phyloP scores from a whole-genome alignment of 2,888 invertebrate species.

The Gortyna flavago region DNA sequence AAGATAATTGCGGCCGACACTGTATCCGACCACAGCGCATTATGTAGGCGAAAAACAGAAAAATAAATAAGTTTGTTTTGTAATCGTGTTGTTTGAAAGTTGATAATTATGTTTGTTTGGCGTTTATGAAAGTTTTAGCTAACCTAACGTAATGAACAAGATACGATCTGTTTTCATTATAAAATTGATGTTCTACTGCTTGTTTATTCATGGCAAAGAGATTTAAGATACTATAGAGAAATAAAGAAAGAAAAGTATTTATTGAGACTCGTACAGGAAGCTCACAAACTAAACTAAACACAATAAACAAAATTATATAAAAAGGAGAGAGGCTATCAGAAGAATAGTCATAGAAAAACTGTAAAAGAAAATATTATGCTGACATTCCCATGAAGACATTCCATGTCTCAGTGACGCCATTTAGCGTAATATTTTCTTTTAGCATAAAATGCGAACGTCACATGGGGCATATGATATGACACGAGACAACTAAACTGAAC shows the following conservation, averaged over 20 bases:
- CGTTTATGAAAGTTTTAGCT: neutral
- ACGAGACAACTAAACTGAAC: neutral
- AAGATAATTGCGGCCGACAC: constrained; percentile 47
- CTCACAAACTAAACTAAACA: neutral
- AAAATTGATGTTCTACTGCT: neutral
- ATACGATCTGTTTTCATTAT: neutral
- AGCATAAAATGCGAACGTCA: neutral
- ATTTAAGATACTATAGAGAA: neutral
- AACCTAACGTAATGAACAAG: too few relatives aligned
- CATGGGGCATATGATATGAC: neutral
- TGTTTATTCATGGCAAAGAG: neutral
- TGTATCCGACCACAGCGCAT: constrained; percentile 42
- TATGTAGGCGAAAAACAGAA: constrained; percentile 31
- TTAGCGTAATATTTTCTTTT: neutral
- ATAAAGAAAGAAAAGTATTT: neutral
- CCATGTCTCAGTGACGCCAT: neutral
- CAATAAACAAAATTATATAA: too few relatives aligned
- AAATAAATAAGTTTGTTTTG: constrained; percentile 32
- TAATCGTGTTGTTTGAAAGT: constrained; percentile 22
- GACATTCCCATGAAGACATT: neutral
- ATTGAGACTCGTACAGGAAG: neutral
- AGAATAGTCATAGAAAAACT: neutral
- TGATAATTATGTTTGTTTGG: constrained; percentile 1
- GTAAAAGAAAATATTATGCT: neutral
- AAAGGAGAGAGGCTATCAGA: neutral